A percentile compares a stretch with the other conserved stretches of the same genome.
Conservation (phyloP, 1,140 invertebrate genomes). For the Drosophila aff. region DNA sequence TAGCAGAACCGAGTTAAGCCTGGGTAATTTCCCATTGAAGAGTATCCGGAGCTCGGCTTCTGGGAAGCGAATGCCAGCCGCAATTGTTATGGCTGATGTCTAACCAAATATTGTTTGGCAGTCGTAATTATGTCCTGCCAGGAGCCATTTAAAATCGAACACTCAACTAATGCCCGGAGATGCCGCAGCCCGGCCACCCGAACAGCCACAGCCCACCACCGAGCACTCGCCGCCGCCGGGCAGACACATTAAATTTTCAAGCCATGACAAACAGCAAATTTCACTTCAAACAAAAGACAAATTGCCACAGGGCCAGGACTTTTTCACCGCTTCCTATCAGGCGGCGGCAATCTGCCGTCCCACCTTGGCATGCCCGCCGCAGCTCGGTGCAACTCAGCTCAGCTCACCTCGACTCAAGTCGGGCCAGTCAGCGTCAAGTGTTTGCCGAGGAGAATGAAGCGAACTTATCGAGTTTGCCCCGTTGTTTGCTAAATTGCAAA, state of each 20-base stretch:
- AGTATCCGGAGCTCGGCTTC: constrained; percentile 22
- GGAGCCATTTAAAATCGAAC: constrained; percentile 36
- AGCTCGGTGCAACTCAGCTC: constrained; percentile 6
- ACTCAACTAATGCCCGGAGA: constrained; percentile 18
- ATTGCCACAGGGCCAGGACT: constrained; percentile 64
- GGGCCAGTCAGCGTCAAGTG: constrained; percentile 61
- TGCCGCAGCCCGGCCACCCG: not conserved
- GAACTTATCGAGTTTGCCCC: constrained; percentile 71
- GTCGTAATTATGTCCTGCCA: constrained; percentile 66
- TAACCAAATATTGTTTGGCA: constrained; percentile 49
- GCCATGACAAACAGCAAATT: constrained; percentile 77
- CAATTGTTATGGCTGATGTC: constrained; percentile 34
- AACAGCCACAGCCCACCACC: not conserved
- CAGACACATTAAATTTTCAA: constrained; percentile 68
- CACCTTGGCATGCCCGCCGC: constrained; percentile 42
- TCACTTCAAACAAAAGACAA: constrained; percentile 83
- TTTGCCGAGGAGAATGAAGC: constrained; percentile 70
- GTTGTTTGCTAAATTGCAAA: constrained; percentile 82
- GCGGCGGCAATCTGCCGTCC: constrained; percentile 64
- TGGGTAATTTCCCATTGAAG: not conserved
- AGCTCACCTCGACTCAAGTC: constrained; percentile 9
- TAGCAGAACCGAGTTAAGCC: not conserved
- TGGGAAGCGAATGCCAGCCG: not conserved
- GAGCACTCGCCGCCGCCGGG: constrained; percentile 6
- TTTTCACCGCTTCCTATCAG: constrained; percentile 61